These are phyloP conservation scores for Vespertilio murinus DNA, from an alignment of 2,797 vertebrate species.

Conservation along the genomic window DNA sequence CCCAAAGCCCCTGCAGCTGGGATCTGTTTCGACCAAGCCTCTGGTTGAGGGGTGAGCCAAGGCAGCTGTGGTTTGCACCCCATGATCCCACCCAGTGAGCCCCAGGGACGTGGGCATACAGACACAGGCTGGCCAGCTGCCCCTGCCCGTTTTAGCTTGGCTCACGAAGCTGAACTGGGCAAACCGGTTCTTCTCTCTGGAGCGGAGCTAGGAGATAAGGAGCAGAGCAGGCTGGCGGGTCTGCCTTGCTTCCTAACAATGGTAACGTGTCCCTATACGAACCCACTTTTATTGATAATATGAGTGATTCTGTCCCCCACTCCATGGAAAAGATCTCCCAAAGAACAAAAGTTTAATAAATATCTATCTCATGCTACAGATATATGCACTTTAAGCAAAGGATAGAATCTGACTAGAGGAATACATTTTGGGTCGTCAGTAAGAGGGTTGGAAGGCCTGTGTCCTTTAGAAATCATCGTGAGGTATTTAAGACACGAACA, in stretches of 20 bases:
- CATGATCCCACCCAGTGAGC: neutral
- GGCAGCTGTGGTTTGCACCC: neutral
- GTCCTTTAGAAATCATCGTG: neutral
- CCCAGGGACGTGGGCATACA: neutral
- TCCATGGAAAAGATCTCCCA: neutral
- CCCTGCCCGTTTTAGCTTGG: neutral
- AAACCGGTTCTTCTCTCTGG: neutral
- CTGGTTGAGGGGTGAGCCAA: neutral
- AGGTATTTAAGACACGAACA: neutral
- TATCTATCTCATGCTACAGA: neutral
- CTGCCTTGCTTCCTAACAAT: neutral
- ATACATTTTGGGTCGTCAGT: neutral
- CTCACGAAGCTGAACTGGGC: neutral
- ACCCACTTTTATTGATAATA: neutral
- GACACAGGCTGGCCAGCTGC: neutral
- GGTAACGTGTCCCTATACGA: neutral
- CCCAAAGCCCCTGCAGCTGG: neutral
- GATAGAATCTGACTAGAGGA: neutral
- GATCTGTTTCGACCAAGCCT: neutral
- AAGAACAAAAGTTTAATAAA: constrained; percentile 30
- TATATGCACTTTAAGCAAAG: neutral
- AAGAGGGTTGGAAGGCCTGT: neutral
- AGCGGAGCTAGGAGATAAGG: neutral
- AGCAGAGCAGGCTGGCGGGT: neutral
- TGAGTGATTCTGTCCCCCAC: neutral